phyloP scores from a whole-genome alignment of 2,888 invertebrate genomes.

The Pristionchus mayeri region DNA sequence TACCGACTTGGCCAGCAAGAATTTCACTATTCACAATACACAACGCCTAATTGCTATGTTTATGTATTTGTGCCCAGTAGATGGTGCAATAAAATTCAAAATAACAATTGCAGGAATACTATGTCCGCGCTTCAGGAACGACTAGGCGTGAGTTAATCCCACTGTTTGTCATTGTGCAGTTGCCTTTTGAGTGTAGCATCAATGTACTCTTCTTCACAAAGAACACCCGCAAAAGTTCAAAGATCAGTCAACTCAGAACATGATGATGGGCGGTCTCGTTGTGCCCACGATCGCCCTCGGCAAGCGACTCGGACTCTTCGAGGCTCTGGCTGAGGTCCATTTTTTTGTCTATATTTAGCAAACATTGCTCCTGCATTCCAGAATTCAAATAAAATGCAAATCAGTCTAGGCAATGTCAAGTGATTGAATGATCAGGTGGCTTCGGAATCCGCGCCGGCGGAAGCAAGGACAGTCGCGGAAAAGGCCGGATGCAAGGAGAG shows the following conservation, averaged over 20 bases:
- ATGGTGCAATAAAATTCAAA: too few relatives aligned
- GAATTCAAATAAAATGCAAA: neutral
- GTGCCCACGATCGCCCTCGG: neutral
- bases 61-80: too few relatives aligned
- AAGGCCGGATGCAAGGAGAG: slow-evolving; percentile 63
- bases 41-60: too few relatives aligned
- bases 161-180: too few relatives aligned
- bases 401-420: neutral
- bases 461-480: slow-evolving; percentile 60
- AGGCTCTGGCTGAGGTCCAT: slow-evolving; percentile 26
- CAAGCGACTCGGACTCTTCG: slow-evolving; percentile 41
- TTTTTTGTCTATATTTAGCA: too few relatives aligned
- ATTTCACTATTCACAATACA: too few relatives aligned
- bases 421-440: neutral
- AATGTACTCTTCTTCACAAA: too few relatives aligned
- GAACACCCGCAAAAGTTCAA: neutral
- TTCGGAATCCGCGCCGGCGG: slow-evolving; percentile 55
- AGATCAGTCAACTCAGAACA: neutral
- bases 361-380: neutral
- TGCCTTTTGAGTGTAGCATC: too few relatives aligned
- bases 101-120: too few relatives aligned
- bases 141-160: neutral
- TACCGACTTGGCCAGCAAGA: too few relatives aligned
- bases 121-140: slow-evolving; percentile 2
- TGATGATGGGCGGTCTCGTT: slow-evolving; percentile 4